These are phyloP conservation scores for Karalla daura DNA, from an alignment of 2,797 vertebrate species.

Conservation along the genomic window DNA sequence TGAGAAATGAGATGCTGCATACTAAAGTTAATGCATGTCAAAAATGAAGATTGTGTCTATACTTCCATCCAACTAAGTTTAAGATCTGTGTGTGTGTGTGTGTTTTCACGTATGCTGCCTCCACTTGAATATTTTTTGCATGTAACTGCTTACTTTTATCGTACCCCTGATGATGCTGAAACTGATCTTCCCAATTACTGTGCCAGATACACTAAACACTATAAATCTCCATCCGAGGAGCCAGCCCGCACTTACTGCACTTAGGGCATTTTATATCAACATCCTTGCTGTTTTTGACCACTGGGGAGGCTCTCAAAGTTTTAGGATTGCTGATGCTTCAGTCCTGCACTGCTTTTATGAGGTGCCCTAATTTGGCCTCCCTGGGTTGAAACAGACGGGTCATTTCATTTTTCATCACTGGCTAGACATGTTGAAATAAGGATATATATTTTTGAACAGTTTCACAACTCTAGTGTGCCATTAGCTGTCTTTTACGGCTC, in stretches of 20 bases:
- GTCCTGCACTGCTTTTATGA: conserved; percentile 32
- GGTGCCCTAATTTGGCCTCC: conserved; percentile 32
- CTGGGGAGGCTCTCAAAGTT: conserved; percentile 37
- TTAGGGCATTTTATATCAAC: conserved; percentile 53
- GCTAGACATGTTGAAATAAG: conserved; percentile 19
- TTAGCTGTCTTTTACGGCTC: background rate
- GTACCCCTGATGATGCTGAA: conserved; percentile 26
- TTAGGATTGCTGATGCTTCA: conserved; percentile 55
- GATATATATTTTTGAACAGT: background rate
- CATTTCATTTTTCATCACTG: conserved; percentile 46
- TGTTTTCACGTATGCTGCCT: background rate
- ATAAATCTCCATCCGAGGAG: conserved; percentile 70
- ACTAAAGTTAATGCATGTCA: conserved; percentile 17
- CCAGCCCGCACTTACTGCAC: conserved; percentile 28
- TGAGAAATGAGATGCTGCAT: conserved; percentile 21
- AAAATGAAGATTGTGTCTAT: conserved; percentile 6
- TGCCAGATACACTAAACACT: conserved; percentile 41
- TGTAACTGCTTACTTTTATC: background rate
- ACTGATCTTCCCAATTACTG: conserved; percentile 52
- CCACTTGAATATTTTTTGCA: background rate
- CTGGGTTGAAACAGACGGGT: background rate
- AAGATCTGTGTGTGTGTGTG: background rate
- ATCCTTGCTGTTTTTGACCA: conserved; percentile 28
- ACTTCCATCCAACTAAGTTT: background rate
- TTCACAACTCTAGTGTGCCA: background rate